Conservation (phyloP, 2,888 invertebrate species). For the Napeogenes inachia region DNA sequence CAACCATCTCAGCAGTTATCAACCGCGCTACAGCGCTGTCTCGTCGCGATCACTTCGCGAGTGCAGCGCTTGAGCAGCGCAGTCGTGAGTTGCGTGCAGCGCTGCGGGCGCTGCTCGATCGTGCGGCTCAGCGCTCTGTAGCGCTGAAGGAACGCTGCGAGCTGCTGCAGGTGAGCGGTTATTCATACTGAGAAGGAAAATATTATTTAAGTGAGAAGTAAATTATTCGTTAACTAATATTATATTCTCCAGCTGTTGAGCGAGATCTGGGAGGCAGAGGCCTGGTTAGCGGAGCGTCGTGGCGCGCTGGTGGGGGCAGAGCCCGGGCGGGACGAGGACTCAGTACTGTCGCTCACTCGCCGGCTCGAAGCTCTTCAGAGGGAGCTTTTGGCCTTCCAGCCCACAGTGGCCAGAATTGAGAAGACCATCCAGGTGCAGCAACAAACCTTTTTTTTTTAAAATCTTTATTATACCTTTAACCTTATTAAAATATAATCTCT, state of each 20-base stretch:
- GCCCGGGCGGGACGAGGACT: conserved; percentile 94
- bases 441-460: too few species aligned
- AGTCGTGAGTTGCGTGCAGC: conserved; percentile 83
- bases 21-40: conserved; percentile 87
- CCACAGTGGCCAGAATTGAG: conserved; percentile 82
- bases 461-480: too few species aligned
- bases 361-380: conserved; percentile 88
- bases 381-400: conserved; percentile 88
- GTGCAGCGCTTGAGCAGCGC: conserved; percentile 82
- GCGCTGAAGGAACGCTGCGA: conserved; percentile 77
- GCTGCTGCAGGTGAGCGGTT: conserved; percentile 45
- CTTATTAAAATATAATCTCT: not conserved
- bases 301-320: conserved; percentile 86
- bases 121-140: conserved; percentile 83
- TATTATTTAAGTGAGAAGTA: too few species aligned
- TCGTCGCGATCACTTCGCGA: conserved; percentile 90
- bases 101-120: conserved; percentile 82
- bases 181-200: not conserved
- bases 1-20: conserved; percentile 85
- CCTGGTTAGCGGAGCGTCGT: conserved; percentile 93
- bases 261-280: conserved; percentile 92
- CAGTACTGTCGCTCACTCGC: conserved; percentile 88
- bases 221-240: not conserved
- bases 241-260: conserved; percentile 82
- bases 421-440: conserved; percentile 39